Evolutionary conservation across 2,797 vertebrate genomes (phyloP), one percentile per base, ranked within the genome.

Genomic region (Sebastes matsubarae): DNA sequence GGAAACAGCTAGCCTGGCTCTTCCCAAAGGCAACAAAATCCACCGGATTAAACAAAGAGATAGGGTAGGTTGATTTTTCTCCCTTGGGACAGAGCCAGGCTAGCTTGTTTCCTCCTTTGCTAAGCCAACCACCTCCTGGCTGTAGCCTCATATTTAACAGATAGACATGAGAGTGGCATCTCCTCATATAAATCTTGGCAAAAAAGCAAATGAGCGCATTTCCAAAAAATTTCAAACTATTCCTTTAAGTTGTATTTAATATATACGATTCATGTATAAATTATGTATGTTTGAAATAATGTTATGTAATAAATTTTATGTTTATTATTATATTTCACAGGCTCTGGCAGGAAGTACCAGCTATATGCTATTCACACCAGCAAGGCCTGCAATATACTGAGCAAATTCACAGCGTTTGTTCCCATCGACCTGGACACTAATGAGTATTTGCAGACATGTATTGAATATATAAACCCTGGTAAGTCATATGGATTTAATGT

Each of bases 381-480:
- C 95, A 99, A 97, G 79, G 96, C 97, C 80, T 99, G 97, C 83
- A 99, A 97, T 2, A 76, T 99, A 83, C 96, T 98, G 88, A 99
- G 98, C 96, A 99, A 98, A 91, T 97, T 97, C 94, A 99, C 98
- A 0, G 96, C 94, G 0, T 97, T 99, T 0, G 85, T 99, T 72
- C 97, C 98, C 0, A 94, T 99, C 61, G 98, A 99, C 84, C 89
- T 98, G 86, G 97, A 97, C 95, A 97, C 93, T 80, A 97, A 96
- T 75, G 90, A 93, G 75, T 99, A 97, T 94, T 93, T 99, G 91
- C 97, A 94, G 60, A 96, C 94, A 0, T 80, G 94, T 18, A 88
- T 98, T 63, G 96, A 97, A 80, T 98, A 96, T 90, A 92, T 96
- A 75, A 96, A 92, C 84, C 84, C 92, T 1, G 89, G 96, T 96